Evolutionary conservation across 2,797 vertebrate species (phyloP).

Genomic region (Esox lucius): DNA sequence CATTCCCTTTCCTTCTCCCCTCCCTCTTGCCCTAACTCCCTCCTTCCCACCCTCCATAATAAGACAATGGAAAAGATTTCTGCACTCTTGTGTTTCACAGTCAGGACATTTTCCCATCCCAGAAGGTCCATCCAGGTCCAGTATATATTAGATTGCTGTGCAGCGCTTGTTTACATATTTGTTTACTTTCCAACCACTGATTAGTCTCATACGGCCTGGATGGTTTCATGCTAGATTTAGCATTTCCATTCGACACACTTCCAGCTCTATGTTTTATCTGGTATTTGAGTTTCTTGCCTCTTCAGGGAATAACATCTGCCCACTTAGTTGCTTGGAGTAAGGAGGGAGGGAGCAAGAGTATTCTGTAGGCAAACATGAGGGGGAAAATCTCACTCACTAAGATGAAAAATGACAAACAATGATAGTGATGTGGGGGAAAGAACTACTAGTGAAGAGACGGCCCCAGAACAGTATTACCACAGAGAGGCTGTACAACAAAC

Average conservation of each 20-base stretch:
- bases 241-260: constrained; percentile 74
- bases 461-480: constrained; percentile 41
- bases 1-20: neutral
- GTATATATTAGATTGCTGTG: constrained; percentile 60
- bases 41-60: constrained; percentile 10
- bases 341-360: constrained; percentile 27
- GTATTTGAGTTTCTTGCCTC: constrained; percentile 71
- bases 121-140: constrained; percentile 38
- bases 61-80: constrained; percentile 29
- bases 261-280: constrained; percentile 60
- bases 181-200: constrained; percentile 71
- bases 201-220: constrained; percentile 65
- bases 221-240: constrained; percentile 73
- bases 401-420: constrained; percentile 64
- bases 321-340: constrained; percentile 50
- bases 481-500: constrained; percentile 43
- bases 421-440: constrained; percentile 44
- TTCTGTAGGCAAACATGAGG: constrained; percentile 2
- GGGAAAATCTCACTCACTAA: constrained; percentile 32
- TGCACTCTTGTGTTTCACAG: constrained; percentile 47
- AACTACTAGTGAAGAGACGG: constrained; percentile 48
- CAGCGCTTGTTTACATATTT: constrained; percentile 57
- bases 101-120: constrained; percentile 10
- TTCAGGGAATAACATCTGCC: constrained; percentile 64
- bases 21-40: neutral